Evolutionary conservation across 2,797 vertebrate genomes (phyloP).

Genomic region (Thunnus albacares): DNA sequence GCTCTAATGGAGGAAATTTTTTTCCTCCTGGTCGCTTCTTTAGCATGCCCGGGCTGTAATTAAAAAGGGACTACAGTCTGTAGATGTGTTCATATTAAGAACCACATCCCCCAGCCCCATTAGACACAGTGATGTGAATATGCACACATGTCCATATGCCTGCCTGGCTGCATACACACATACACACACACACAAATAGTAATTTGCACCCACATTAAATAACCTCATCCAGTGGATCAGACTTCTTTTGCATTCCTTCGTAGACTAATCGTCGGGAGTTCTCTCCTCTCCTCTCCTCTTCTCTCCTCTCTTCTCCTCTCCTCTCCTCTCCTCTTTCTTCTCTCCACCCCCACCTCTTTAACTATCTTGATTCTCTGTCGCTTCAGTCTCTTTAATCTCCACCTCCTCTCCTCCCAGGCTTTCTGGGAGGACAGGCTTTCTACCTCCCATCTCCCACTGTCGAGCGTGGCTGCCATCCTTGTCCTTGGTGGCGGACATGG

Average conservation of each 20-base stretch:
- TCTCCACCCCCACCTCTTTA: slow-evolving; percentile 54
- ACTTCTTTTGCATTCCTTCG: slow-evolving; percentile 41
- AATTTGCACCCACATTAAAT: slow-evolving; percentile 57
- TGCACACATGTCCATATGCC: slow-evolving; percentile 66
- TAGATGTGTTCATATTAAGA: slow-evolving; percentile 66
- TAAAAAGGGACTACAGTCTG: slow-evolving; percentile 65
- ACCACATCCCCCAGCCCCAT: slow-evolving; percentile 45
- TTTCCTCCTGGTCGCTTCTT: slow-evolving; percentile 42
- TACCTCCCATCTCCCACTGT: slow-evolving; percentile 46
- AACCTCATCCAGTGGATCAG: slow-evolving; percentile 39
- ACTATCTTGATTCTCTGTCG: slow-evolving; percentile 43
- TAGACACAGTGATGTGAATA: slow-evolving; percentile 59
- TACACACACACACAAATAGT: slow-evolving; percentile 35
- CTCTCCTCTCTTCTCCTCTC: slow-evolving; percentile 18
- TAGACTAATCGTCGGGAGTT: slow-evolving; percentile 24
- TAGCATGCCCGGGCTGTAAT: slow-evolving; percentile 61
- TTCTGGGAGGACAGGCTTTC: slow-evolving; percentile 11
- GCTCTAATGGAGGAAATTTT: slow-evolving; percentile 51
- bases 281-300: slow-evolving; percentile 23
- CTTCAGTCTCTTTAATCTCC: slow-evolving; percentile 61
- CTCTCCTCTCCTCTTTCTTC: neutral
- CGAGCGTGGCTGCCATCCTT: slow-evolving; percentile 58
- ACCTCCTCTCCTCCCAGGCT: slow-evolving; percentile 54
- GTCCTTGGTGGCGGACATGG: slow-evolving; percentile 73
- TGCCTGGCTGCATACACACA: slow-evolving; percentile 47